Evolutionary conservation across 2,888 invertebrate species (phyloP).

Genomic region (Ichneumoninae sp.): DNA sequence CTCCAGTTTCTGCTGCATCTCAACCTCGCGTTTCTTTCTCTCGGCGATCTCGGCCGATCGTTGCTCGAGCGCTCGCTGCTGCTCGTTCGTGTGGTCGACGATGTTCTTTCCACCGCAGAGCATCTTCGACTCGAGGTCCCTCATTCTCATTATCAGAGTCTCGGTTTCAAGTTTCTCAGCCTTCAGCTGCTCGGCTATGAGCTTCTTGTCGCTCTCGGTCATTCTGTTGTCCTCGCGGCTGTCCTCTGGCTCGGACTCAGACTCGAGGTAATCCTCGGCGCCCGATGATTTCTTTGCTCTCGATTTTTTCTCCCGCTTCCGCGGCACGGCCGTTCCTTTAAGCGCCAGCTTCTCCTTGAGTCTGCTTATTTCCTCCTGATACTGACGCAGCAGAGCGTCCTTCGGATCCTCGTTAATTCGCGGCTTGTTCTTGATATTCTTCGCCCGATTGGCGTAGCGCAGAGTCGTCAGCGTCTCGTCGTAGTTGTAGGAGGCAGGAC

Average conservation of each 20-base stretch:
- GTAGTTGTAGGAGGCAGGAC: conserved; percentile 98
- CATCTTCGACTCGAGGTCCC: conserved; percentile 96
- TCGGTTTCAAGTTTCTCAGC: conserved; percentile 90
- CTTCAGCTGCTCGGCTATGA: conserved; percentile 86
- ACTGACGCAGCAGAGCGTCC: conserved; percentile 97
- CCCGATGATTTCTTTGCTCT: conserved; percentile 85
- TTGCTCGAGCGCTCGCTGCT: conserved; percentile 95
- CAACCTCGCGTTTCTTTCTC: conserved; percentile 91
- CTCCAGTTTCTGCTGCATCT: conserved; percentile 97
- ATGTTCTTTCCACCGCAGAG: conserved; percentile 97
- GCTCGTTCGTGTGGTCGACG: conserved; percentile 97
- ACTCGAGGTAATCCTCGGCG: conserved; percentile 83
- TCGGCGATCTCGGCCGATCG: conserved; percentile 95
- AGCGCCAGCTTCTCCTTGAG: conserved; percentile 85
- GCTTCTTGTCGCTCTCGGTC: conserved; percentile 85
- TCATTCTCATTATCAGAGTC: conserved; percentile 91
- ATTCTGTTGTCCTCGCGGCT: conserved; percentile 83
- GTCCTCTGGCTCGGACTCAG: conserved; percentile 82
- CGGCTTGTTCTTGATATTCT: conserved; percentile 99
- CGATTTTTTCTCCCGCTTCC: conserved; percentile 81
- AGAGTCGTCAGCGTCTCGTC: conserved; percentile 99
- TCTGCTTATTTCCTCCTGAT: conserved; percentile 96
- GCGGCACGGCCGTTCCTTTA: conserved; percentile 80
- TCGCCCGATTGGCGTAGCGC: conserved; percentile 97
- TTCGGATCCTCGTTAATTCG: conserved; percentile 99